Evolutionary conservation across 2,888 invertebrate genomes (phyloP).

Genomic region (Muscina levida): DNA sequence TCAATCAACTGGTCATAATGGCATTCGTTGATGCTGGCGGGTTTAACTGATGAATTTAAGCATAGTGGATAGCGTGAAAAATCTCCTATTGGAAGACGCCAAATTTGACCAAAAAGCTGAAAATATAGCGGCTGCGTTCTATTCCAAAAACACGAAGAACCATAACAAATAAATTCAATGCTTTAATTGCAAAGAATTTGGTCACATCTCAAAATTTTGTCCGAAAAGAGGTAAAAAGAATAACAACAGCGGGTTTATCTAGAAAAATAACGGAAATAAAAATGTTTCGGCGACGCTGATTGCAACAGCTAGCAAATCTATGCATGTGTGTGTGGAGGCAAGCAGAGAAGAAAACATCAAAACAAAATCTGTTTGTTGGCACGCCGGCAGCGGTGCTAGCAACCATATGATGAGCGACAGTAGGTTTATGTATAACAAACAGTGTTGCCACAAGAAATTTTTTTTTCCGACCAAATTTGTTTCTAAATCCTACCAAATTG

Average conservation of each 20-base stretch:
- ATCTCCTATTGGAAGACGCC: constrained; percentile 46
- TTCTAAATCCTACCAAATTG: no score
- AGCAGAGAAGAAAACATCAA: no score
- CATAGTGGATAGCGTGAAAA: constrained; percentile 56
- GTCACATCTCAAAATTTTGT: constrained; percentile 27
- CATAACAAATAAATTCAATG: no score
- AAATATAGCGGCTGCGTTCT: constrained; percentile 34
- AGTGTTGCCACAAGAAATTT: no score
- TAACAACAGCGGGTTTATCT: constrained; percentile 5
- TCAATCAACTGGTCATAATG: constrained; percentile 45
- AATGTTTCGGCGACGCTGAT: background rate
- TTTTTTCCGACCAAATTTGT: no score
- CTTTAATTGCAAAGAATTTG: constrained; percentile 32
- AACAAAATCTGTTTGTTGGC: background rate
- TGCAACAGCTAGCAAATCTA: background rate
- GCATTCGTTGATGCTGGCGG: constrained; percentile 57
- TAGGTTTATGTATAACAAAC: constrained; percentile 20
- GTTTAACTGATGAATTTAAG: constrained; percentile 55
- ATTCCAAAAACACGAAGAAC: constrained; percentile 33
- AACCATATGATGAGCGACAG: constrained; percentile 29
- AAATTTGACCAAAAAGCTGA: constrained; percentile 49
- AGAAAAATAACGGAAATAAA: constrained; percentile 29
- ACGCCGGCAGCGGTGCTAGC: constrained; percentile 22
- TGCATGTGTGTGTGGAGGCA: background rate
- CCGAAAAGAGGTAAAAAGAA: background rate